A percentile compares a stretch with the other conserved stretches of the same genome.
These are phyloP conservation scores for Carassius auratus DNA, from an alignment of 2,113 vertebrate genomes.

Conservation along the genomic window DNA sequence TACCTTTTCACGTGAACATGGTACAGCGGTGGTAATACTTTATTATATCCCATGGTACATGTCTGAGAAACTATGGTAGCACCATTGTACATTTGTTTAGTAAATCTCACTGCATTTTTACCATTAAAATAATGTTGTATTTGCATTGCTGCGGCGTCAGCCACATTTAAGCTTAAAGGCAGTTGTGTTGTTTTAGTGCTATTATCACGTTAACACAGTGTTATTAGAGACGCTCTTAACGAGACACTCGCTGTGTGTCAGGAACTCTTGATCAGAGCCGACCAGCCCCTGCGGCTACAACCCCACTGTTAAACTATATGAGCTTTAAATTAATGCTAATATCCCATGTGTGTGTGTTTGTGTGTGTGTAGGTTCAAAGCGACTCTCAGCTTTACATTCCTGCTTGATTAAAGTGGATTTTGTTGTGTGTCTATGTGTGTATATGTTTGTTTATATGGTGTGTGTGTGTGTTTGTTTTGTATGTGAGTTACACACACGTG, in stretches of 20 bases:
- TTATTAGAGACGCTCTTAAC: constrained; percentile 24
- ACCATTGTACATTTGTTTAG: neutral
- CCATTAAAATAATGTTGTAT: neutral
- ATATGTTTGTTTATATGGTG: neutral
- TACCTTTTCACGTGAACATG: too few species aligned
- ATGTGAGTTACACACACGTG: neutral
- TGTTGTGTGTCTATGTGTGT: constrained; percentile 12
- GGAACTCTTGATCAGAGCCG: constrained; percentile 21
- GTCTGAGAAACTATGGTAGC: neutral
- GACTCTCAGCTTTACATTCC: constrained; percentile 5
- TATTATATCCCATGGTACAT: neutral
- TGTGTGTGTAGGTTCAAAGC: neutral
- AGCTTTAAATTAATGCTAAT: constrained; percentile 34
- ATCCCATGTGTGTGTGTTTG: neutral
- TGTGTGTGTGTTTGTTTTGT: constrained; percentile 12
- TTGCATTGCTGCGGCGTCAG: neutral
- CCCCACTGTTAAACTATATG: neutral
- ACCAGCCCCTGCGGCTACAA: neutral
- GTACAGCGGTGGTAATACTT: neutral
- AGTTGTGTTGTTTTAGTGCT: constrained; percentile 28
- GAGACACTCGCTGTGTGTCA: constrained; percentile 4
- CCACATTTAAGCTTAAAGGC: constrained; percentile 11
- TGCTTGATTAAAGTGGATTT: neutral
- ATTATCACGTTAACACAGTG: constrained; percentile 34
- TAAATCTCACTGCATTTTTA: neutral